Evolutionary conservation across 1,140 invertebrate genomes (phyloP), one percentile per base, ranked within the genome.

Genomic region (Agraylea sexmaculata): DNA sequence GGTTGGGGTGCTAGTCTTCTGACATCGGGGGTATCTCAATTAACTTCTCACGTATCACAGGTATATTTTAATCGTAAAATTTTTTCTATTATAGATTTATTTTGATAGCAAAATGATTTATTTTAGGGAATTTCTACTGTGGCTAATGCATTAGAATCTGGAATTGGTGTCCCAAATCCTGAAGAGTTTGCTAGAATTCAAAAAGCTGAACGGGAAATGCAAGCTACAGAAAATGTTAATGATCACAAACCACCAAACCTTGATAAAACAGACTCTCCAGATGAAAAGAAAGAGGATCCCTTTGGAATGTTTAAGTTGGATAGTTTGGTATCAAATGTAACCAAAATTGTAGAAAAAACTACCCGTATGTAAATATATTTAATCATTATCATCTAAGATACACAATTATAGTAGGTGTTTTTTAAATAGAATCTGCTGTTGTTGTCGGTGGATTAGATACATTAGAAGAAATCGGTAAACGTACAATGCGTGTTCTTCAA

Each of bases 401-500:
- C 18, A 19, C n/a, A 36, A 20, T 36, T 17, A 15, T 36, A 6
- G 12, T 36, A n/a, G 8, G 20, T 39, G 3, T 17, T 35, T 35
- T 17, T 35, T 10, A 35, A 35, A 5, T 48, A 67, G 77, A 85
- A n/a, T 77, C 69, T 21, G 84, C 80, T 68, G 79, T 92, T 1
- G 73, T 92, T 40, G 71, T 75, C 12, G 82, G 85, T 19, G 83
- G 88, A 32, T 63, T 93, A 15, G 87, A 89, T 58, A 90, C 89
- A 0, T 59, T 94, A 36, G 90, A 94, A 59, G 80, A 79, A 0
- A 85, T 94, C 51, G 89, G 90, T 1, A 91, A 91, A 53, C 92
- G 92, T 56, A 92, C 90, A 0, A 88, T 92, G 77, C 82, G 87
- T 57, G 87, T 89, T 2, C 61, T 93, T 2, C 87, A 90, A 62